Evolutionary conservation across 2,797 vertebrate genomes (phyloP).

Genomic region (Sebastes baramenuke): DNA sequence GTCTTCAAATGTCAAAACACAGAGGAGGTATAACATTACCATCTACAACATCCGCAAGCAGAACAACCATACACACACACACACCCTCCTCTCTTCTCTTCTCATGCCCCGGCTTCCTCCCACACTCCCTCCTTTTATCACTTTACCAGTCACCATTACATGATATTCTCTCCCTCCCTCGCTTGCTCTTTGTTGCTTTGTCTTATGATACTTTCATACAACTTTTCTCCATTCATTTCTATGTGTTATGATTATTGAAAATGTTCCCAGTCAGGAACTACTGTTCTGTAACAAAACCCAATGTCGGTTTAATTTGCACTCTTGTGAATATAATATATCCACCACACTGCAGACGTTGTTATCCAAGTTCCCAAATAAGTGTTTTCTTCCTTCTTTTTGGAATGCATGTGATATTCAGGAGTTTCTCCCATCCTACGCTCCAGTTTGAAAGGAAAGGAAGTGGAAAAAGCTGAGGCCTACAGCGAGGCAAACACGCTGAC

Average conservation of each 20-base stretch:
- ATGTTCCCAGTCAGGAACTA: constrained; percentile 29
- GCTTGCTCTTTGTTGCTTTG: constrained; percentile 29
- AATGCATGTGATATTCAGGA: not conserved
- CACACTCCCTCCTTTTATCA: constrained; percentile 60
- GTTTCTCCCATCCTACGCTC: not conserved
- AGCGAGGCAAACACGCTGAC: constrained; percentile 32
- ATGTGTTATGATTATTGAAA: constrained; percentile 25
- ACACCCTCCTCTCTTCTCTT: constrained; percentile 23
- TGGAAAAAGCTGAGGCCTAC: constrained; percentile 12
- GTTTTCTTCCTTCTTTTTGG: not conserved
- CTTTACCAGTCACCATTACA: constrained; percentile 65
- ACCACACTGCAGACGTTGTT: constrained; percentile 32
- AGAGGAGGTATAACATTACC: constrained; percentile 71
- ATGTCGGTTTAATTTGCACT: constrained; percentile 33
- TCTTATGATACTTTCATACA: constrained; percentile 39
- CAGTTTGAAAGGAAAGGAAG: constrained; percentile 19
- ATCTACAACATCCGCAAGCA: constrained; percentile 65
- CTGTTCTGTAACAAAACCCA: constrained; percentile 45
- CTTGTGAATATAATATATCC: constrained; percentile 22
- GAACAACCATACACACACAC: constrained; percentile 51
- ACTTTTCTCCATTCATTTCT: constrained; percentile 14
- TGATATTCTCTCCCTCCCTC: constrained; percentile 30
- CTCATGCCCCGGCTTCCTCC: constrained; percentile 49
- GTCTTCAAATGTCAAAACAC: constrained; percentile 77
- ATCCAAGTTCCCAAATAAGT: not conserved